Conservation (phyloP, 2,797 vertebrate genomes). For the Champsocephalus esox region DNA sequence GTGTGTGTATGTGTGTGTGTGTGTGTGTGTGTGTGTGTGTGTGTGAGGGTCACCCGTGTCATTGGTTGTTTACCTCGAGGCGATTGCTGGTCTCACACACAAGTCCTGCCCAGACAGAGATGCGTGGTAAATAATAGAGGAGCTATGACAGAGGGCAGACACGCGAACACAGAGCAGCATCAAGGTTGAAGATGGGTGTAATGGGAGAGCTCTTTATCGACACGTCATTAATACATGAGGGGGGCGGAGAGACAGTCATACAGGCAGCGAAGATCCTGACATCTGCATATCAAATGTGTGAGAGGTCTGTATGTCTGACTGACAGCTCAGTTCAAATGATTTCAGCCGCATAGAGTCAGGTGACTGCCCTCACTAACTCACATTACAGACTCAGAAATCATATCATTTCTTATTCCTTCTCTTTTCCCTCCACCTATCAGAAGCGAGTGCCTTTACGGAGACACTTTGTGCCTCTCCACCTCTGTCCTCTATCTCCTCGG, state of each 20-base stretch:
- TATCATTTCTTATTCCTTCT: not conserved
- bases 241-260: constrained; percentile 3
- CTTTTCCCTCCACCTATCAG: too few relatives aligned
- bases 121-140: constrained; percentile 79
- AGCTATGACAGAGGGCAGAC: constrained; percentile 71
- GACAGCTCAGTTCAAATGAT: constrained; percentile 62
- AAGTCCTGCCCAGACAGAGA: constrained; percentile 66
- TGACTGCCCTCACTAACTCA: constrained; percentile 65
- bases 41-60: constrained; percentile 73
- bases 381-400: constrained; percentile 54
- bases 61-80: constrained; percentile 79
- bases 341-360: constrained; percentile 45
- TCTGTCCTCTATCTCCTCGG: too few relatives aligned
- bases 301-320: constrained; percentile 33
- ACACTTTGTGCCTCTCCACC: too few relatives aligned
- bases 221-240: constrained; percentile 64
- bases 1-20: constrained; percentile 35
- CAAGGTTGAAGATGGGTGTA: constrained; percentile 79
- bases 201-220: constrained; percentile 67
- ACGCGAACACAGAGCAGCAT: constrained; percentile 62
- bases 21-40: constrained; percentile 38
- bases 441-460: too few relatives aligned
- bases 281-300: constrained; percentile 61
- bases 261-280: constrained; percentile 32
- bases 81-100: constrained; percentile 65